Conservation (phyloP, 2,888 invertebrate species). For the Molanna angustata region DNA sequence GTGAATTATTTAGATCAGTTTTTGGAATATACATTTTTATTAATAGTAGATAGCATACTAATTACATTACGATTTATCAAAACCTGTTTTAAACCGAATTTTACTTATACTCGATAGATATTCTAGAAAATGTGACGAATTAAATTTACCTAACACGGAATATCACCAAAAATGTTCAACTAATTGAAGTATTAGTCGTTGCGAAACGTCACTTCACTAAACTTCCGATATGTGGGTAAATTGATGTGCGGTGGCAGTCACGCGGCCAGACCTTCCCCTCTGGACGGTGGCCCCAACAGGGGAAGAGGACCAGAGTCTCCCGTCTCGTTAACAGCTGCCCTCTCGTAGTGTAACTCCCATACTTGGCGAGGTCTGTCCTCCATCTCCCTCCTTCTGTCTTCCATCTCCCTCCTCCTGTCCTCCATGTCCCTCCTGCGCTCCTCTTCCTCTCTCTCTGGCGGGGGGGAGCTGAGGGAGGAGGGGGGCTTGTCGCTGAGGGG, state of each 20-base stretch:
- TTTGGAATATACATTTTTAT: constrained; percentile 6
- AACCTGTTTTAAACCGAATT: background rate
- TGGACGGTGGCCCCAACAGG: constrained; percentile 60
- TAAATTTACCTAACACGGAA: constrained; percentile 10
- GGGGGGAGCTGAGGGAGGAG: constrained; percentile 52
- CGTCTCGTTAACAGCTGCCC: constrained; percentile 41
- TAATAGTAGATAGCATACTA: background rate
- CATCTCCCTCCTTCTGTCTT: constrained; percentile 35
- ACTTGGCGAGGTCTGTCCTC: constrained; percentile 51
- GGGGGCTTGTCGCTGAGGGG: constrained; percentile 43
- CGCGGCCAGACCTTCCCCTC: constrained; percentile 73
- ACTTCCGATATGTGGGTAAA: constrained; percentile 26
- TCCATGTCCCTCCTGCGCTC: constrained; percentile 33
- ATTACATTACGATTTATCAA: background rate
- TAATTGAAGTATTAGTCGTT: constrained; percentile 8
- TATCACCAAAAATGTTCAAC: constrained; percentile 16
- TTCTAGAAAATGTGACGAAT: background rate
- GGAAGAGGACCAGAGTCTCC: constrained; percentile 46
- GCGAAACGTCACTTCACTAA: constrained; percentile 24
- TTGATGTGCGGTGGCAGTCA: constrained; percentile 50
- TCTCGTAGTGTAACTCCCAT: constrained; percentile 44
- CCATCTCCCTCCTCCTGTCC: constrained; percentile 36
- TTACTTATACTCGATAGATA: background rate
- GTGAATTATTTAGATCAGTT: constrained; percentile 5
- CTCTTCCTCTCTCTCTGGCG: constrained; percentile 43